Conservation (phyloP, 2,113 vertebrate genomes). For the Girardinichthys multiradiatus region DNA sequence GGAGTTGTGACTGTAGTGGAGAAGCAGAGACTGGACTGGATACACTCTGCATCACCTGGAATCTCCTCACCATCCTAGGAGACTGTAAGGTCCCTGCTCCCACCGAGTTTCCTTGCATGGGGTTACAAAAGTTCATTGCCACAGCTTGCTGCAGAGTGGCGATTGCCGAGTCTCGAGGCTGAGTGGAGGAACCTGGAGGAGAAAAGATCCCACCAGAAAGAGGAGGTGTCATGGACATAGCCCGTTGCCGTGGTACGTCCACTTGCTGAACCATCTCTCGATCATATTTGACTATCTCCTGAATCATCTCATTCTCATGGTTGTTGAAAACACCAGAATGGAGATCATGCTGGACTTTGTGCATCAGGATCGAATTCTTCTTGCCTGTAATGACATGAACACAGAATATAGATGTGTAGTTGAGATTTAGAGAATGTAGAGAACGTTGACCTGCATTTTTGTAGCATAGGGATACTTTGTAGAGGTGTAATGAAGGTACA, state of each 20-base stretch:
- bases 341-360: conserved; percentile 97
- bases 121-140: conserved; percentile 96
- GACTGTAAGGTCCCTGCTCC: conserved; percentile 85
- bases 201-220: conserved; percentile 65
- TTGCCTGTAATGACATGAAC: conserved; percentile 82
- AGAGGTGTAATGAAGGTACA: background rate
- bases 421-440: background rate
- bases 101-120: conserved; percentile 86
- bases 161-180: conserved; percentile 86
- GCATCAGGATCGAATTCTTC: conserved; percentile 95
- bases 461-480: background rate
- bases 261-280: conserved; percentile 97
- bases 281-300: conserved; percentile 98
- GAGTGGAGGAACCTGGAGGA: conserved; percentile 74
- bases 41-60: conserved; percentile 87
- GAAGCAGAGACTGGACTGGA: conserved; percentile 82
- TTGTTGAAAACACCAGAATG: conserved; percentile 98
- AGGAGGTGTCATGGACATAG: conserved; percentile 81
- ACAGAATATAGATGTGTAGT: background rate
- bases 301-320: conserved; percentile 97
- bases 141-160: conserved; percentile 95
- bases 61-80: conserved; percentile 86
- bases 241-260: conserved; percentile 83
- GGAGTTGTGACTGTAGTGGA: conserved; percentile 81
- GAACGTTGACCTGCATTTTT: background rate